Base-by-base conservation (phyloP, 2,888 invertebrate genomes). In the Osedax fenrisi region DNA sequence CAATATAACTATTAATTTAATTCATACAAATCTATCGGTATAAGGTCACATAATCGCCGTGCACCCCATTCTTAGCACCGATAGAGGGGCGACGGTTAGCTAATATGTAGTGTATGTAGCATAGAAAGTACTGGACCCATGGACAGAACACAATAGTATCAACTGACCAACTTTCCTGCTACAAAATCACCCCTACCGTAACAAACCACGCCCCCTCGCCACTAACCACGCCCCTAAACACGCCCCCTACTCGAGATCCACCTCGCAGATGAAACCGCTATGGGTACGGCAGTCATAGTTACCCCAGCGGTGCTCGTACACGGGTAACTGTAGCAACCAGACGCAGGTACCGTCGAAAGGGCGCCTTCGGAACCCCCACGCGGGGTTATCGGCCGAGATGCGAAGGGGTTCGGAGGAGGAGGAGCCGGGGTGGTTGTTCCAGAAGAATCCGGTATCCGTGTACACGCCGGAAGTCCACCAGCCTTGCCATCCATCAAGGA, bases 401-500 rank as follows among this genome's bases (percentile, higher is more conserved):
- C 75, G 71, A 76, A 78, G 77, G 61, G 75, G 75, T 26, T 75
- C 72, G 21, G 71, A 22, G 1, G 72, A 69, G 1, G 59, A 0
- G 2, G 73, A 61, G 10, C 41, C 27, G 41, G 73, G 69, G 17
- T 67, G 71, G 24, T 76, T 76, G 27, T 75, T 71, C 76, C 76
- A 78, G 61, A 75, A 74, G 41, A 74, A 72, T 17, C 70, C 23
- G 2, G 70, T 70, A 1, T 59, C 0, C 10, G 73, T 61, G 73
- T 76, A 78, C 21, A 25, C 22, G 26, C 76, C 78, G 26, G 72
- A 75, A 2, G 78, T 78, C 78, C 78, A 78, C 78, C 78, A 78
- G n/a, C 78, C 78, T 61, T 78, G 78, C 78, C 78, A 78, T 24
- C 78, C 78, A 61, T 78, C 78, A 72, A 78, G 75, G 77, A 78